phyloP scores from a whole-genome alignment of 1,140 invertebrate species.

The Lutraria rhynchaena region DNA sequence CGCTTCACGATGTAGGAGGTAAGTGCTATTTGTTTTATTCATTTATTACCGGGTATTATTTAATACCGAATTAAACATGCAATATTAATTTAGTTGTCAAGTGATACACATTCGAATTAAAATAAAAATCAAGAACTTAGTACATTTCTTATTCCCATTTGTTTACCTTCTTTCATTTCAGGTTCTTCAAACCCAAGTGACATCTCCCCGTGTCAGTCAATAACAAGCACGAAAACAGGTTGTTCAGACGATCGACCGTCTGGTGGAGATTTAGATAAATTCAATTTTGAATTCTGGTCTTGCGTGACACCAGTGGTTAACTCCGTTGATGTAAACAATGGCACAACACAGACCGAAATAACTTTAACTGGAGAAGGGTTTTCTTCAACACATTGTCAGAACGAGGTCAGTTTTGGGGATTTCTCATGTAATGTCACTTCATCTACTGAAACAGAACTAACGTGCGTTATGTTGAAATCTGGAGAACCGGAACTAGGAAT shows the following conservation, averaged over 20 bases:
- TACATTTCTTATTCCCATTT: too few relatives aligned
- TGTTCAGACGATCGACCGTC: constrained; percentile 47
- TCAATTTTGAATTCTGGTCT: constrained; percentile 66
- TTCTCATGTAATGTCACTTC: constrained; percentile 21
- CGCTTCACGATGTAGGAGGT: constrained; percentile 55
- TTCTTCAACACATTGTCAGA: constrained; percentile 62
- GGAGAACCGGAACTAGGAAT: constrained; percentile 55
- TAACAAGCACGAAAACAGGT: not conserved
- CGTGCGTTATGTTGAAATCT: constrained; percentile 40
- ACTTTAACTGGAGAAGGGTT: constrained; percentile 66
- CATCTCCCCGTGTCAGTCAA: constrained; percentile 27
- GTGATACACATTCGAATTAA: too few relatives aligned
- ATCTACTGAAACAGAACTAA: constrained; percentile 5
- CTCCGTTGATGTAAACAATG: constrained; percentile 55
- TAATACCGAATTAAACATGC: too few relatives aligned
- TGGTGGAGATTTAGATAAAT: constrained; percentile 29
- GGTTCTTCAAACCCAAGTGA: constrained; percentile 29
- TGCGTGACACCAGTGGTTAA: constrained; percentile 67
- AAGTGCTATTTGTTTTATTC: too few relatives aligned
- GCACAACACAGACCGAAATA: constrained; percentile 62
- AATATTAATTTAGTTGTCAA: too few relatives aligned
- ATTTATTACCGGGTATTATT: too few relatives aligned
- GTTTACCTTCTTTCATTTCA: too few relatives aligned
- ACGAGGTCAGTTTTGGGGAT: constrained; percentile 62
- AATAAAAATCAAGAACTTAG: too few relatives aligned